Base-by-base conservation (phyloP, 1,140 invertebrate species). In the Drosophila serrata region DNA sequence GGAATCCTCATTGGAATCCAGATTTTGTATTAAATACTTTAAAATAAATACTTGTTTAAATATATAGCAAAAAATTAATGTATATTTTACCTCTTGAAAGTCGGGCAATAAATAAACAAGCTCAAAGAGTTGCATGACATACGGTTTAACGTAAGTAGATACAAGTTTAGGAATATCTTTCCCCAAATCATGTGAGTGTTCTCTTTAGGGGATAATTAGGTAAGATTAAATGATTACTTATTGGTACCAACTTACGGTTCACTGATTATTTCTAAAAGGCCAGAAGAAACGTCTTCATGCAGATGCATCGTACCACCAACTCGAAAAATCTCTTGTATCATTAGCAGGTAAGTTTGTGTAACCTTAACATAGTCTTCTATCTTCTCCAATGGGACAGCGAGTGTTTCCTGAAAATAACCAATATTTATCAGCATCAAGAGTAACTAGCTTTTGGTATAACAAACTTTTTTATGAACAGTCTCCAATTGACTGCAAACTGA, bases 261-360 rank as follows among this genome's bases (percentile, higher is more conserved):
- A 35, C 43, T 62, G 4, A 87, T 35, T 17, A 87, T 13, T 1
- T 61, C 40, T 3, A 75, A 22, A 0, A 90, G 35, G 2, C 46
- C 43, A 17, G 68, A 35, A 27, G 55, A 59, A 45, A 79, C 43
- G 19, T 11, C 17, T 27, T 49, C 22, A 13, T 75, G 59, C 8
- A 85, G 4, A 13, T 57, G 45, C 1, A n/a, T 56, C 0, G 22
- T 42, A 17, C 67, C 31, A 13, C 55, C 59, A 22, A 39, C 49
- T n/a, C 11, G 31, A 2, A 85, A 67, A 11, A 90, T 58, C 15
- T 81, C 68, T 2, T 49, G 43, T 8, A 88, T 22, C 74, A 85
- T 78, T 42, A 49, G 46, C 22, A 81, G 29, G 31, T 81, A 84
- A 8, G 40, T 39, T 6, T 45, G 58, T 0, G 64, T 48, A 2